Conservation (phyloP, 2,888 invertebrate species). For the Balanococcus diminutus region DNA sequence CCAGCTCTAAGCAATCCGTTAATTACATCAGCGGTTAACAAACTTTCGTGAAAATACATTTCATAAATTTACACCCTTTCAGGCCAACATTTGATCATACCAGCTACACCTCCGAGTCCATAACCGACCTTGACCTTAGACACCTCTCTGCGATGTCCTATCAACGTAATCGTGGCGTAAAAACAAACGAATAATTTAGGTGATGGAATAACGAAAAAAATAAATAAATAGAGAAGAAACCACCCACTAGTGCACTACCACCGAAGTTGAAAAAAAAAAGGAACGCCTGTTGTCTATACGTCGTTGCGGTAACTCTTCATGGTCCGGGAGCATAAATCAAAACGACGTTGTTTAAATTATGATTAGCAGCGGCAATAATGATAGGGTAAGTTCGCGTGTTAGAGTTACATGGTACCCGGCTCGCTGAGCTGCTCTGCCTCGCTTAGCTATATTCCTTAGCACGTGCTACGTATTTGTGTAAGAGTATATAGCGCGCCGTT, state of each 20-base stretch:
- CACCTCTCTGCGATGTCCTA: background rate
- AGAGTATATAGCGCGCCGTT: background rate
- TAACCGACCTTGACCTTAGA: background rate
- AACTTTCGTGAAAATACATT: background rate
- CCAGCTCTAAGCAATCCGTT: background rate
- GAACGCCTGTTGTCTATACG: conserved; percentile 2
- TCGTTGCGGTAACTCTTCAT: conserved; percentile 31
- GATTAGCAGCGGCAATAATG: conserved; percentile 43
- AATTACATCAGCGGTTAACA: conserved; percentile 28
- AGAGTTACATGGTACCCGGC: conserved; percentile 36
- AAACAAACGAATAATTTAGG: conserved; percentile 30
- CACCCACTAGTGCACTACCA: background rate
- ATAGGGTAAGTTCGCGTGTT: conserved; percentile 36
- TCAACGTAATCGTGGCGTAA: background rate
- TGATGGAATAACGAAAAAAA: conserved; percentile 2
- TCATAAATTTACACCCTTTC: background rate
- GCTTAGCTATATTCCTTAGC: background rate
- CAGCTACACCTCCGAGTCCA: background rate
- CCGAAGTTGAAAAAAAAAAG: background rate
- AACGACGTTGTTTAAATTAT: conserved; percentile 43
- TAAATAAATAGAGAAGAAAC: background rate
- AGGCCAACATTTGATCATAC: background rate
- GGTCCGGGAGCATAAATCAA: conserved; percentile 38
- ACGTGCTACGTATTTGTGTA: conserved; percentile 25
- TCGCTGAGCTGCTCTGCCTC: conserved; percentile 19